phyloP scores from a whole-genome alignment of 2,888 invertebrate genomes.

The Thymelicus lineola region DNA sequence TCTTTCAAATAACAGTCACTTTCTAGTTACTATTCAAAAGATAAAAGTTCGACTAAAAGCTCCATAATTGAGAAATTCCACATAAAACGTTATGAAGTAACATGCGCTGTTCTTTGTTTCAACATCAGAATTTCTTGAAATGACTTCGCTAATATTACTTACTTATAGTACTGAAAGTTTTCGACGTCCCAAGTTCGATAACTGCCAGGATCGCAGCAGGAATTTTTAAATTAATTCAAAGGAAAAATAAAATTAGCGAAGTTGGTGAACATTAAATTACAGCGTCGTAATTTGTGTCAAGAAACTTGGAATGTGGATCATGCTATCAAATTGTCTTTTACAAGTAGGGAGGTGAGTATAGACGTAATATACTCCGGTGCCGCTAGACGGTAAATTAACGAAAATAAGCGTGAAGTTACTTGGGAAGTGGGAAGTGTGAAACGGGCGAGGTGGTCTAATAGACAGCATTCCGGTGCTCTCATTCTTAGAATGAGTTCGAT shows the following conservation, averaged over 20 bases:
- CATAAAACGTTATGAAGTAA: constrained; percentile 39
- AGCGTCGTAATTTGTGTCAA: constrained; percentile 76
- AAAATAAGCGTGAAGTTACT: constrained; percentile 36
- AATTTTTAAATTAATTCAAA: constrained; percentile 83
- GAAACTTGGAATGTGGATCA: constrained; percentile 71
- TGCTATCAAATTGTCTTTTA: constrained; percentile 55
- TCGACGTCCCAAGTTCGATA: constrained; percentile 73
- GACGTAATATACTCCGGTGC: constrained; percentile 42
- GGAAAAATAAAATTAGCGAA: constrained; percentile 82
- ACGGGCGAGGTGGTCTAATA: constrained; percentile 28
- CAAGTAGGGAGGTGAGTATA: constrained; percentile 44
- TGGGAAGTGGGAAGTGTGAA: constrained; percentile 27
- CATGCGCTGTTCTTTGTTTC: constrained; percentile 52
- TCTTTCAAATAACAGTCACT: neutral
- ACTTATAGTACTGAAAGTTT: constrained; percentile 74
- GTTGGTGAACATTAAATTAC: constrained; percentile 78
- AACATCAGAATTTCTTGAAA: constrained; percentile 66
- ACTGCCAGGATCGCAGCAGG: constrained; percentile 74
- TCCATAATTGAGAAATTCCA: constrained; percentile 1
- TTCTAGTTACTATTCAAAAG: neutral
- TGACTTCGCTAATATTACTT: constrained; percentile 74
- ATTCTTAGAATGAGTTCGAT: neutral
- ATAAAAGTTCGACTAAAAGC: neutral
- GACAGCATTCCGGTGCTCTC: constrained; percentile 2
- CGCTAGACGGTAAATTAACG: constrained; percentile 37